Conservation (phyloP, 2,113 vertebrate species). For the Leptocoma aspasia region DNA sequence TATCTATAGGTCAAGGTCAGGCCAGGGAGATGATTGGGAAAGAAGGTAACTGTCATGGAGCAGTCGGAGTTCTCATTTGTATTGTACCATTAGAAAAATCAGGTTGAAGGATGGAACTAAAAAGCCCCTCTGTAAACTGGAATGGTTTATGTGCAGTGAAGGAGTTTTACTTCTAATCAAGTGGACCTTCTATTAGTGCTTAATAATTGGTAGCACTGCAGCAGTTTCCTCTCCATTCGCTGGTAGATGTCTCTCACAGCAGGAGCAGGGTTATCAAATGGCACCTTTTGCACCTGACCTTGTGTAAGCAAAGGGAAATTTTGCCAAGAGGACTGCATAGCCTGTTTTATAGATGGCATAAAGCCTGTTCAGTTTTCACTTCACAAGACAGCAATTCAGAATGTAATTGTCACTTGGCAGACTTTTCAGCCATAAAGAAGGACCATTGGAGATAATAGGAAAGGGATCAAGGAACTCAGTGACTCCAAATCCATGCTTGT, state of each 20-base stretch:
- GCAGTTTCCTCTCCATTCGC: neutral
- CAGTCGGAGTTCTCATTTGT: neutral
- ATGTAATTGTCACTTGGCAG: neutral
- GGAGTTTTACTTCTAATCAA: neutral
- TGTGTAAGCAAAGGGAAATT: neutral
- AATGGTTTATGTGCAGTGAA: neutral
- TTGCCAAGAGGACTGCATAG: neutral
- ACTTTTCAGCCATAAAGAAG: neutral
- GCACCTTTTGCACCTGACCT: neutral
- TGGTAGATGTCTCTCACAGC: neutral
- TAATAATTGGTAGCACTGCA: neutral
- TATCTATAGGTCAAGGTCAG: constrained; percentile 74
- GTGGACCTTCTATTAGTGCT: neutral
- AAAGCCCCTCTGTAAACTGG: neutral
- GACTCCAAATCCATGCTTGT: neutral
- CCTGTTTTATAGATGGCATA: neutral
- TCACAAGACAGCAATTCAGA: neutral
- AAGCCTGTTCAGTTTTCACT: neutral
- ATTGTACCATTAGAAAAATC: neutral
- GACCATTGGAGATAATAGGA: neutral
- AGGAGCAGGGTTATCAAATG: neutral
- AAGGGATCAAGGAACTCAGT: neutral
- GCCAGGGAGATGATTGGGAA: neutral
- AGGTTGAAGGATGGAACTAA: neutral
- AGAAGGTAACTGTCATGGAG: neutral